phyloP scores from a whole-genome alignment of 1,140 invertebrate genomes.

The Mylabris phalerata region DNA sequence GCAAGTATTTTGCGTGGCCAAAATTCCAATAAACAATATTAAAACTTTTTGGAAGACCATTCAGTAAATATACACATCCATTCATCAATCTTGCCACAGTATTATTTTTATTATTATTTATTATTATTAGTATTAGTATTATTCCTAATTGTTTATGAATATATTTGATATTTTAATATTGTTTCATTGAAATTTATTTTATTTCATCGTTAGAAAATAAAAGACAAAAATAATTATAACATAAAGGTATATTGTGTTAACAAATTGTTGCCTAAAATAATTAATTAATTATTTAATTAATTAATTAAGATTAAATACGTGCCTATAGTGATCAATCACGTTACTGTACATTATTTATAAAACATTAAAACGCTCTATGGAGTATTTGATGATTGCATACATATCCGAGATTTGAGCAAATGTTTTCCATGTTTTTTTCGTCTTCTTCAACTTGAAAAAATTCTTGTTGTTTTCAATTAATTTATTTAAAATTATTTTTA shows the following conservation, averaged over 20 bases:
- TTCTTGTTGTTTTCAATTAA: no score
- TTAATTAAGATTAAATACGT: conserved; percentile 13
- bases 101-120: conserved; percentile 4
- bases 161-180: conserved; percentile 18
- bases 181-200: conserved; percentile 13
- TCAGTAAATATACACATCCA: conserved; percentile 20
- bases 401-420: conserved; percentile 23
- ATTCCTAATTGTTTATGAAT: conserved; percentile 15
- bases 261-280: conserved; percentile 2
- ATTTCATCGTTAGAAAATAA: neutral
- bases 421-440: conserved; percentile 7
- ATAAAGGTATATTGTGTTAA: neutral
- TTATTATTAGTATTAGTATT: conserved; percentile 4
- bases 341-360: conserved; percentile 24
- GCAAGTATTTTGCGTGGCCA: conserved; percentile 5
- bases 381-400: conserved; percentile 22
- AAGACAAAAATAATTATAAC: no score
- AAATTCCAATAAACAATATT: conserved; percentile 23
- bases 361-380: conserved; percentile 22
- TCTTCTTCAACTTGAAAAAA: no score
- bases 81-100: conserved; percentile 14
- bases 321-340: conserved; percentile 25
- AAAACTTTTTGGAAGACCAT: conserved; percentile 29
- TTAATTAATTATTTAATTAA: neutral
- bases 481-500: conserved; percentile 4